These are phyloP conservation scores for Ceriagrion tenellum DNA, from an alignment of 2,888 invertebrate species.

Conservation along the genomic window DNA sequence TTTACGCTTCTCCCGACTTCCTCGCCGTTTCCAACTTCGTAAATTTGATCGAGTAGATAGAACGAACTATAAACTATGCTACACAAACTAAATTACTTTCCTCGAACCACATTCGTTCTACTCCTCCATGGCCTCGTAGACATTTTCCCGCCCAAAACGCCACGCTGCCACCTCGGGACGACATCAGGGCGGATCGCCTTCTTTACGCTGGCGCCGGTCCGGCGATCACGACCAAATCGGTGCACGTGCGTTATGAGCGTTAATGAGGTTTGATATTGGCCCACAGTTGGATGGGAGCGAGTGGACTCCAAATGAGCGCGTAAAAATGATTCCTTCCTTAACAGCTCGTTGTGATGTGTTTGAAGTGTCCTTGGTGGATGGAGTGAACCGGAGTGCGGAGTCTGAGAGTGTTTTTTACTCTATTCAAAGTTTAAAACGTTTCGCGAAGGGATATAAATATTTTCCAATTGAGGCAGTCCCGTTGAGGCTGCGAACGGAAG, in stretches of 20 bases:
- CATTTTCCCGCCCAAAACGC: background rate
- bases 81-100: background rate
- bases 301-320: background rate
- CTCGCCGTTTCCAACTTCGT: background rate
- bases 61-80: background rate
- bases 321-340: background rate
- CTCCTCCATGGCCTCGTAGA: background rate
- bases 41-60: background rate
- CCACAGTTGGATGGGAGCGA: background rate
- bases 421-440: background rate
- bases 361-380: background rate
- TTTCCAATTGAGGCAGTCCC: background rate
- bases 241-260: background rate
- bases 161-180: background rate
- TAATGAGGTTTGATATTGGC: background rate
- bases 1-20: background rate
- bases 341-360: background rate
- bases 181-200: background rate
- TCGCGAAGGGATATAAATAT: background rate
- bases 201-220: background rate
- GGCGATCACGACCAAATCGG: background rate
- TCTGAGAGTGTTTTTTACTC: background rate
- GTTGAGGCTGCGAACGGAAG: background rate
- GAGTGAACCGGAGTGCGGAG: background rate
- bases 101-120: background rate